Evolutionary conservation across 2,113 vertebrate genomes (phyloP).

Genomic region (Perca schrenkii): DNA sequence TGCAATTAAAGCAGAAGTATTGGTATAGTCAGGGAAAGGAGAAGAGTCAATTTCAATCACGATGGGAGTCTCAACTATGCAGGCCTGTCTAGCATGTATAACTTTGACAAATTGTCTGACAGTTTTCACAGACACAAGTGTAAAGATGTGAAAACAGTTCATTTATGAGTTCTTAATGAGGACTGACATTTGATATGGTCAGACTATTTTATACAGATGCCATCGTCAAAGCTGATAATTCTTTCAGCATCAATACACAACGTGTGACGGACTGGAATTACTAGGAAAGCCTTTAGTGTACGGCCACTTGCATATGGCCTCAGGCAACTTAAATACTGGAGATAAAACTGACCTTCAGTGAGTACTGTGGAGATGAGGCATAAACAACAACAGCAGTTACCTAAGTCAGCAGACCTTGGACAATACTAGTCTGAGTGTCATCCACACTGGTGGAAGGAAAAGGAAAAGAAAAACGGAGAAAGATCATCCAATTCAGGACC

Average conservation of each 20-base stretch:
- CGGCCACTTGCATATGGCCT: neutral
- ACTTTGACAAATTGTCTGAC: constrained; percentile 61
- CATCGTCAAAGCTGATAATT: constrained; percentile 28
- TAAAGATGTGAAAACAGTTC: constrained; percentile 37
- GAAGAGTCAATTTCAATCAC: constrained; percentile 76
- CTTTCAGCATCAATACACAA: constrained; percentile 20
- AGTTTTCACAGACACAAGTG: constrained; percentile 35
- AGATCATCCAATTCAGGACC: constrained; percentile 37
- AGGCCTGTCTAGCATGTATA: constrained; percentile 38
- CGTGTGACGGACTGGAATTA: constrained; percentile 1
- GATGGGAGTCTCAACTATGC: constrained; percentile 31
- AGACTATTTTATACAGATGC: constrained; percentile 25
- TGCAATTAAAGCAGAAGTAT: constrained; percentile 76
- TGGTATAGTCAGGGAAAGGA: constrained; percentile 68
- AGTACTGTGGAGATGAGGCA: constrained; percentile 34
- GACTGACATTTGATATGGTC: constrained; percentile 26
- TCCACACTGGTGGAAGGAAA: constrained; percentile 37
- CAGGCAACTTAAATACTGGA: constrained; percentile 37
- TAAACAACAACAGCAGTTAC: constrained; percentile 58
- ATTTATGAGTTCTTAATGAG: constrained; percentile 39
- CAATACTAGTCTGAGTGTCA: constrained; percentile 18
- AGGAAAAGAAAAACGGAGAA: constrained; percentile 41
- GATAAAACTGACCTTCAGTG: constrained; percentile 42
- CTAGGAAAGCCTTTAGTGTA: neutral
- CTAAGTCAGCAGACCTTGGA: constrained; percentile 69